phyloP scores from a whole-genome alignment of 1,140 invertebrate genomes.

The Penaeus indicus region DNA sequence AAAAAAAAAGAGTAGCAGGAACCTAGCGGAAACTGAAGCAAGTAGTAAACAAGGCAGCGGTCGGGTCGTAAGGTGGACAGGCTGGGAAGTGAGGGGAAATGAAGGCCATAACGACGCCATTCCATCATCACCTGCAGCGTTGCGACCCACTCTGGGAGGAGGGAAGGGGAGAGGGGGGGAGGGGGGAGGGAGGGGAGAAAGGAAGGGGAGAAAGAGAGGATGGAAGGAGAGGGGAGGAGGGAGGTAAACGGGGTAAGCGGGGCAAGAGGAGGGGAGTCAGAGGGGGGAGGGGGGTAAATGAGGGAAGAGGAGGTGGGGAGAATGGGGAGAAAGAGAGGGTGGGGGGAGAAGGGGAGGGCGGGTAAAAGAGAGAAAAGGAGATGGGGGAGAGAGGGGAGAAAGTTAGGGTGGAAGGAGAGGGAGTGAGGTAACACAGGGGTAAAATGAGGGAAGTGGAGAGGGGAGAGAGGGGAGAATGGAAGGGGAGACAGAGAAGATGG shows the following conservation, averaged over 20 bases:
- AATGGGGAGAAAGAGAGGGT: neutral
- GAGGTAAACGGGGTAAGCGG: too few species aligned
- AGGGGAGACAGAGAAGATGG: too few species aligned
- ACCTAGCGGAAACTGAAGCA: too few species aligned
- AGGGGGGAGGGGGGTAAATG: neutral
- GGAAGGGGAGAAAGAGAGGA: neutral
- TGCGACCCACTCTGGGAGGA: constrained; percentile 25
- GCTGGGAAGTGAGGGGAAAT: constrained; percentile 42
- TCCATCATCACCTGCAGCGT: constrained; percentile 54
- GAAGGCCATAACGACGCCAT: constrained; percentile 44
- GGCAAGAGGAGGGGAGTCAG: neutral
- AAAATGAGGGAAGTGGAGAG: too few species aligned
- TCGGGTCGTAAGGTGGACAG: constrained; percentile 49
- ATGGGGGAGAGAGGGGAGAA: neutral
- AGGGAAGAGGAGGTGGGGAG: too few species aligned
- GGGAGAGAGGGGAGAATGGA: too few species aligned
- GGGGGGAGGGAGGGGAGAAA: too few species aligned
- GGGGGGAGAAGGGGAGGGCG: too few species aligned
- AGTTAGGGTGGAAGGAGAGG: neutral
- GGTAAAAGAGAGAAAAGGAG: neutral
- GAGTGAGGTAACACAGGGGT: too few species aligned
- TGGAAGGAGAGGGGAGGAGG: neutral
- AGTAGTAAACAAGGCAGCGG: constrained; percentile 34
- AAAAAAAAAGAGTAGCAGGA: too few species aligned
- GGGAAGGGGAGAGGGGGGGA: neutral